phyloP scores from a whole-genome alignment of 2,797 vertebrate species.

The Ctenochaetus hawaiiensis region DNA sequence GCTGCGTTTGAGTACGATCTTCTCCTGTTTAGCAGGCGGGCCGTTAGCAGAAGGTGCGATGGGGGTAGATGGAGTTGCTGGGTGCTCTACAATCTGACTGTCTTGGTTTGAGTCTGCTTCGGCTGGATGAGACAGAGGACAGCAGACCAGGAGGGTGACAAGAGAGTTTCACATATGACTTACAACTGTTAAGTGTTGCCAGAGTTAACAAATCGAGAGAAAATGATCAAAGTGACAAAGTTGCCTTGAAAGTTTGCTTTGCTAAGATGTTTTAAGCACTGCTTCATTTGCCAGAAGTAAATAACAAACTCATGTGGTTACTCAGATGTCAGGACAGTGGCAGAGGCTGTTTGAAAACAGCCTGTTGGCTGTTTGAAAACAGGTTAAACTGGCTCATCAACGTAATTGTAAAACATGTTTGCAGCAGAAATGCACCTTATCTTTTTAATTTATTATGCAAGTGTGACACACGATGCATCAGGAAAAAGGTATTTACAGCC shows the following conservation, averaged over 20 bases:
- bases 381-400: slow-evolving; percentile 2
- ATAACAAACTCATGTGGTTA: background rate
- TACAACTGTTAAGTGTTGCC: background rate
- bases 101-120: slow-evolving; percentile 57
- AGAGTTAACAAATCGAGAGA: background rate
- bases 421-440: background rate
- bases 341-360: no score
- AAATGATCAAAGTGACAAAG: background rate
- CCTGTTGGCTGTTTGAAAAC: no score
- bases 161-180: background rate
- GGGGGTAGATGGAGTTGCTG: slow-evolving; percentile 50
- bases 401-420: background rate
- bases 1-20: slow-evolving; percentile 83
- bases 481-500: background rate
- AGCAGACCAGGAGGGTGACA: slow-evolving; percentile 15
- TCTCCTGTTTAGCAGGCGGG: slow-evolving; percentile 58
- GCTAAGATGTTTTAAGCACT: background rate
- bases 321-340: background rate
- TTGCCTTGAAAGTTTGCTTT: background rate
- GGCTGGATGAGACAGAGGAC: slow-evolving; percentile 25
- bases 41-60: slow-evolving; percentile 34
- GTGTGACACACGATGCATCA: background rate
- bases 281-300: background rate
- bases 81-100: slow-evolving; percentile 51
- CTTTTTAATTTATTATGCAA: background rate